phyloP scores from a whole-genome alignment of 2,888 invertebrate genomes.

The Encarsia formosa region DNA sequence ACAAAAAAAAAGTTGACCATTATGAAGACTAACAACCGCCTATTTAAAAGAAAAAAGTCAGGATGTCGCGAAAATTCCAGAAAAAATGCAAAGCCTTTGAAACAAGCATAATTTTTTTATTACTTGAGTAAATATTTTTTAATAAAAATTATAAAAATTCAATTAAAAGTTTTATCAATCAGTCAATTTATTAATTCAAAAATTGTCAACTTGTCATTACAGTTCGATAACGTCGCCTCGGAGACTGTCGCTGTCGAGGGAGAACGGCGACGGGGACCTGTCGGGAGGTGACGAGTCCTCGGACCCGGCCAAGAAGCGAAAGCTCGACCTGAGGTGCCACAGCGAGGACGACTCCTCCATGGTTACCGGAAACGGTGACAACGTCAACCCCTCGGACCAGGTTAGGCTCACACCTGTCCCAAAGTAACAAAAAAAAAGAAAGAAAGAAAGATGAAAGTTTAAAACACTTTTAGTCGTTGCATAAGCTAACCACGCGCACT shows the following conservation, averaged over 20 bases:
- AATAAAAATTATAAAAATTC: not conserved
- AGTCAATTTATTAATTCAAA: too few species aligned
- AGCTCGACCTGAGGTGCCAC: constrained; percentile 48
- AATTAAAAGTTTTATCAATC: not conserved
- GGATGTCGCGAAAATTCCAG: not conserved
- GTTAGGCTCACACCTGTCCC: constrained; percentile 46
- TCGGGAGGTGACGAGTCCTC: constrained; percentile 40
- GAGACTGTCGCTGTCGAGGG: constrained; percentile 11
- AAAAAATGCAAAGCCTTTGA: not conserved
- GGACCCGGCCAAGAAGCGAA: constrained; percentile 42
- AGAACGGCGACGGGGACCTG: constrained; percentile 25
- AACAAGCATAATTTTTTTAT: not conserved
- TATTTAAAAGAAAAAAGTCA: not conserved
- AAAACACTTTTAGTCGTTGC: too few species aligned
- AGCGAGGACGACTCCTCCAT: constrained; percentile 47
- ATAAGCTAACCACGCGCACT: too few species aligned
- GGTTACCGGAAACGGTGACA: constrained; percentile 1
- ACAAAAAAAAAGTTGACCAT: too few species aligned
- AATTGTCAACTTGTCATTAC: too few species aligned
- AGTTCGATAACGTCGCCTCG: constrained; percentile 13
- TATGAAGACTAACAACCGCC: too few species aligned
- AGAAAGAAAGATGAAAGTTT: too few species aligned
- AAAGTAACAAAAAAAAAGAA: constrained; percentile 32
- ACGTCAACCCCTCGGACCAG: constrained; percentile 45
- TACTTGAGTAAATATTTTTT: not conserved